Conservation (phyloP, 2,113 vertebrate genomes). For the Engystomops pustulosus region DNA sequence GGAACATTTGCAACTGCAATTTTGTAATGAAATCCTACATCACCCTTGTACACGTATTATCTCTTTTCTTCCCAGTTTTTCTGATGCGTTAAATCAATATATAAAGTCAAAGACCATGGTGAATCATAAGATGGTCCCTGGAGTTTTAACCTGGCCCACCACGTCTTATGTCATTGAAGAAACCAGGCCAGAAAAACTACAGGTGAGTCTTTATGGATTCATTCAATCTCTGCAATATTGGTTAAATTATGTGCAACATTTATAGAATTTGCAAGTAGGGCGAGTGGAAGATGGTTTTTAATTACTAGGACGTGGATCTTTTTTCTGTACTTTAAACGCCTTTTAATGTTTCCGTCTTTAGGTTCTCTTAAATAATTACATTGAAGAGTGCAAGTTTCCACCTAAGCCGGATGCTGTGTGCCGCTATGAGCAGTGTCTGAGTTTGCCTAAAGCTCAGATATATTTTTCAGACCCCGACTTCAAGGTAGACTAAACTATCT, state of each 20-base stretch:
- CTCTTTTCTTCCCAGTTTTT: constrained; percentile 76
- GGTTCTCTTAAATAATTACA: constrained; percentile 75
- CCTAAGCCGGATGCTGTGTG: constrained; percentile 87
- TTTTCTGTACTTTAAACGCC: background rate
- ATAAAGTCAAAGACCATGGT: constrained; percentile 81
- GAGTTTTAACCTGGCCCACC: constrained; percentile 90
- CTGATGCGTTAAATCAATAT: constrained; percentile 81
- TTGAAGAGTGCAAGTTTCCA: constrained; percentile 87
- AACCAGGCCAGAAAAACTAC: constrained; percentile 79
- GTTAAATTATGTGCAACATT: too few species aligned
- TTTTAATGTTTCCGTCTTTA: constrained; percentile 58
- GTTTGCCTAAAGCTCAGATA: constrained; percentile 82
- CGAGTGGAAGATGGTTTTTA: background rate
- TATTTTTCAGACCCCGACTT: constrained; percentile 94
- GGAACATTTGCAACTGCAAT: too few species aligned
- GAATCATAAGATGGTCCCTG: constrained; percentile 79
- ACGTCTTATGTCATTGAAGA: constrained; percentile 85
- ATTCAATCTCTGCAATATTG: too few species aligned
- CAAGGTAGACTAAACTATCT: too few species aligned
- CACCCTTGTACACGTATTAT: too few species aligned
- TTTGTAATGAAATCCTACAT: too few species aligned
- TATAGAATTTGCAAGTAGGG: too few species aligned
- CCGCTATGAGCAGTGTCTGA: constrained; percentile 77
- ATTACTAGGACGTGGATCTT: background rate
- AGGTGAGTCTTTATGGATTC: constrained; percentile 68